Base-by-base conservation (phyloP, 2,797 vertebrate genomes). In the Sciurus vulgaris region DNA sequence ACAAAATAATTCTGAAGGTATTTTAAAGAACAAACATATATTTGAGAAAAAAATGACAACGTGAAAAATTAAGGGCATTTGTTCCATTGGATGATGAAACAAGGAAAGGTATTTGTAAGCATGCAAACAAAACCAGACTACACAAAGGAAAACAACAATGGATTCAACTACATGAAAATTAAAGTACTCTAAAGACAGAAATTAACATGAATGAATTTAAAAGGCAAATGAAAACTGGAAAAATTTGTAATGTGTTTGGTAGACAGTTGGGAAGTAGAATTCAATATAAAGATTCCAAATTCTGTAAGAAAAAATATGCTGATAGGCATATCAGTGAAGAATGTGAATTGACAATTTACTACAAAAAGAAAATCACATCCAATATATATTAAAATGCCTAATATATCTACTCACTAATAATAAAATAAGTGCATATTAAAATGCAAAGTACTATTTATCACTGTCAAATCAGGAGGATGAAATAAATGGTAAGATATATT, bases 1-100 rank as follows among this genome's bases (percentile, higher is more conserved):
- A 86, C 15, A 89, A 72, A 95, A 89, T 83, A 87, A 61, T 87
- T 76, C 51, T 86, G 47, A 96, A 90, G 33, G 87, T 82, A 83
- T 70, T 94, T 89, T 94, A 86, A 93, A 76, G 38, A 94, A 96
- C 72, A 76, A 91, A 63, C n/a, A 94, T 74, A 89, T 14, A 51
- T 67, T 72, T 86, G 85, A 79, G 28, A 84, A 83, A 83, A 56
- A 83, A 59, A 0, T 84, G 38, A 17, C 41, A 87, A 51, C n/a
- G 47, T 73, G 56, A 82, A 65, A 56, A 77, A 73, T 59, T 95
- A 77, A 56, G 17, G 11, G 2, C 74, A 86, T 90, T 69, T 95
- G 47, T 73, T n/a, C 56, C 44, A 44, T 15, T 2, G 2, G 61
- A 82, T 83, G 56, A 74, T 70, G 74, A 93, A 76, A 91, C 49